These are phyloP conservation scores for Cantharis rustica DNA, from an alignment of 2,888 invertebrate genomes.

Conservation along the genomic window DNA sequence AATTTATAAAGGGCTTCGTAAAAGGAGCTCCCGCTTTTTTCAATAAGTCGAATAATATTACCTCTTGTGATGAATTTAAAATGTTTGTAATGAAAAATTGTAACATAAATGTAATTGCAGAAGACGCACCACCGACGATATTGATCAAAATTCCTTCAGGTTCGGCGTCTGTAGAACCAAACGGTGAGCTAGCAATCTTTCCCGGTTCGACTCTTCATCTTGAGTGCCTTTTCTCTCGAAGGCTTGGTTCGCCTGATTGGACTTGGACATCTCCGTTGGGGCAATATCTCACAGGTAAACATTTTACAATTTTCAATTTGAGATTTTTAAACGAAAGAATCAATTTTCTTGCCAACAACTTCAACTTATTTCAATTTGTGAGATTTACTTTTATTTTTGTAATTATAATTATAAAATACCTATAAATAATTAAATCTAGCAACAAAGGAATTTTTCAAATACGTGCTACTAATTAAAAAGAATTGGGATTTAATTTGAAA, in stretches of 20 bases:
- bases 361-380: neutral
- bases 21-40: no score
- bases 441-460: neutral
- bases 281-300: slow-evolving; percentile 75
- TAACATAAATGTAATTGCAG: slow-evolving; percentile 53
- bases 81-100: neutral
- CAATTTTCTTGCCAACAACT: slow-evolving; percentile 16
- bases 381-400: neutral
- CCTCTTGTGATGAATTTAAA: no score
- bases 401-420: no score
- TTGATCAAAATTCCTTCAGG: slow-evolving; percentile 77
- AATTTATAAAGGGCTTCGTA: no score
- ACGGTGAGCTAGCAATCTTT: slow-evolving; percentile 78
- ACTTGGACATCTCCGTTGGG: slow-evolving; percentile 83
- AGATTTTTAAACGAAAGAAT: neutral
- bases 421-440: no score
- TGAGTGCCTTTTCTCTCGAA: slow-evolving; percentile 79
- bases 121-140: slow-evolving; percentile 82
- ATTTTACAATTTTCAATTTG: neutral
- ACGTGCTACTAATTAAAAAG: neutral
- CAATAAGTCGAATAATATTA: no score
- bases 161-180: slow-evolving; percentile 78
- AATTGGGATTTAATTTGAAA: neutral
- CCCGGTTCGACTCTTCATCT: slow-evolving; percentile 81
- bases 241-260: slow-evolving; percentile 84